Conservation (phyloP, 2,113 vertebrate species). For the Bostrychus sinensis region DNA sequence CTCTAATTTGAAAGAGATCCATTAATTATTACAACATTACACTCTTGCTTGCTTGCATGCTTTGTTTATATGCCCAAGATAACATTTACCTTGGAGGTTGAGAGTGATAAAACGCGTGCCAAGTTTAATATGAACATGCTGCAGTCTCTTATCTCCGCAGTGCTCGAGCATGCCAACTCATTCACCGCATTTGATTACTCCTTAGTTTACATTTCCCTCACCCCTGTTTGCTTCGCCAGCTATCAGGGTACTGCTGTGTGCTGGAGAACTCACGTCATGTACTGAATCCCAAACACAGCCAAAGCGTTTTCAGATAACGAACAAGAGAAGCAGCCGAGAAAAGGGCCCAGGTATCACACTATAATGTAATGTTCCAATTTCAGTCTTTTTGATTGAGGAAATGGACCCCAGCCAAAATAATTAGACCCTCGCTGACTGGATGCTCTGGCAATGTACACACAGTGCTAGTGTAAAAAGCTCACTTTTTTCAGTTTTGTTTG, state of each 20-base stretch:
- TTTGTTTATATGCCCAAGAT: conserved; percentile 29
- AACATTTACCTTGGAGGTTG: conserved; percentile 28
- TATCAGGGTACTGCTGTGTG: conserved; percentile 44
- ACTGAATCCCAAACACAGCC: conserved; percentile 50
- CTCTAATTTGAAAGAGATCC: neutral
- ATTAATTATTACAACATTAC: conserved; percentile 29
- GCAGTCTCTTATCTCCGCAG: conserved; percentile 47
- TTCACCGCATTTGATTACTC: conserved; percentile 67
- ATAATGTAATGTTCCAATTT: conserved; percentile 44
- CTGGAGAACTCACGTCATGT: conserved; percentile 21
- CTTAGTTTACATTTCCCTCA: conserved; percentile 65
- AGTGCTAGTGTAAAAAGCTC: conserved; percentile 29
- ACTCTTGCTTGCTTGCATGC: conserved; percentile 1
- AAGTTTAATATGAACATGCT: conserved; percentile 47
- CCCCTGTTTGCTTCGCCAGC: conserved; percentile 48
- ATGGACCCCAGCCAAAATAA: conserved; percentile 66
- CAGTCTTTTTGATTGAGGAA: conserved; percentile 47
- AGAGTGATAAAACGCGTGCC: conserved; percentile 25
- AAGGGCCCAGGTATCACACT: conserved; percentile 36
- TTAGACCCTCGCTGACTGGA: conserved; percentile 53
- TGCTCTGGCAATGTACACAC: conserved; percentile 41
- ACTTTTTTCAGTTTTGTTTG: conserved; percentile 52
- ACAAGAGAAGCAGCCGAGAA: conserved; percentile 28
- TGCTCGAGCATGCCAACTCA: conserved; percentile 51
- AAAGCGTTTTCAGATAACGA: conserved; percentile 48